Conservation (phyloP, 2,888 invertebrate species). For the Carcina quercana region DNA sequence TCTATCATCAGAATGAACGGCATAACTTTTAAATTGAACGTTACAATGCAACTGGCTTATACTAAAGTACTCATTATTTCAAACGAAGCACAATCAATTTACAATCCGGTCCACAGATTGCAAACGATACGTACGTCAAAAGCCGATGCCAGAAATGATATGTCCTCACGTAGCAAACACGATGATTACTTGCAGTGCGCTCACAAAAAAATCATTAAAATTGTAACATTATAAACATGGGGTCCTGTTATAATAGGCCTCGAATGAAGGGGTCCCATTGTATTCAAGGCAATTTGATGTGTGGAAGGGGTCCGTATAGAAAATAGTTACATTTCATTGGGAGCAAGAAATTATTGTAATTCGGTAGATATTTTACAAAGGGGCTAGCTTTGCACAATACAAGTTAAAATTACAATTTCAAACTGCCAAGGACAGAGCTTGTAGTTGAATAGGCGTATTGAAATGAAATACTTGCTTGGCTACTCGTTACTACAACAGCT, state of each 20-base stretch:
- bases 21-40: too few relatives aligned
- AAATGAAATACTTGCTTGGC: background rate
- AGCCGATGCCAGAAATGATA: slow-evolving; percentile 19
- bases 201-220: slow-evolving; percentile 58
- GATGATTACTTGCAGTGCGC: slow-evolving; percentile 24
- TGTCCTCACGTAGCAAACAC: slow-evolving; percentile 23
- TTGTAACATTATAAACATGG: slow-evolving; percentile 63
- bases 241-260: slow-evolving; percentile 59
- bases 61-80: too few relatives aligned
- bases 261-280: slow-evolving; percentile 56
- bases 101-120: slow-evolving; percentile 1
- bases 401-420: slow-evolving; percentile 30
- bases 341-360: slow-evolving; percentile 58
- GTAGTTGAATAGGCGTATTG: slow-evolving; percentile 4
- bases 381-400: slow-evolving; percentile 17
- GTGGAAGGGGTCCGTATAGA: slow-evolving; percentile 31
- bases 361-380: slow-evolving; percentile 41
- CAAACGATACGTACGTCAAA: background rate
- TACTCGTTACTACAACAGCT: too few relatives aligned
- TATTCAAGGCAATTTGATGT: slow-evolving; percentile 49
- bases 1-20: too few relatives aligned
- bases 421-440: slow-evolving; percentile 15
- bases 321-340: slow-evolving; percentile 59
- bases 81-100: background rate
- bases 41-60: too few relatives aligned